Conservation (phyloP, 2,797 vertebrate species). For the Podarcis siculus region DNA sequence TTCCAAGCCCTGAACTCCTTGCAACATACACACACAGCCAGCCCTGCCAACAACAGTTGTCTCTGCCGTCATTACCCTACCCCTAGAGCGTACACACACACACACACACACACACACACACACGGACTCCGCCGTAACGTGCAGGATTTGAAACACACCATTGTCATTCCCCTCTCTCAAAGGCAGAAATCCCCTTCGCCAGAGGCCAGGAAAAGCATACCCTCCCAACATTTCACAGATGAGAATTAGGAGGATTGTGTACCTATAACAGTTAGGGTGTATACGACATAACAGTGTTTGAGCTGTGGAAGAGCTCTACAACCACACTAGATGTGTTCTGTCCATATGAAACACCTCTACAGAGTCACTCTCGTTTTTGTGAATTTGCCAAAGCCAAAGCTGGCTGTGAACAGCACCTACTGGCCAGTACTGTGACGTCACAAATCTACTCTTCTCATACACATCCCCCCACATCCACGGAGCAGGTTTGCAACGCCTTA, state of each 20-base stretch:
- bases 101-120: neutral
- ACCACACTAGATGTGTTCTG: neutral
- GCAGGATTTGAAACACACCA: neutral
- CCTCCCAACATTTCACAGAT: neutral
- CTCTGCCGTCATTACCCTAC: neutral
- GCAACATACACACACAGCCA: neutral
- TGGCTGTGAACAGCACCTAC: neutral
- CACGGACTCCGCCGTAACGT: neutral
- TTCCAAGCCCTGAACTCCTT: constrained; percentile 19
- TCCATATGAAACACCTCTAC: neutral
- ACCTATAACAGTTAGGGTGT: neutral
- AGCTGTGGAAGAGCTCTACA: neutral
- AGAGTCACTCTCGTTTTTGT: neutral
- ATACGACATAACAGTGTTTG: neutral
- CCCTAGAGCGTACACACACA: neutral
- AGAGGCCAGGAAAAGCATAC: neutral
- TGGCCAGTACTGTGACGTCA: too few relatives aligned
- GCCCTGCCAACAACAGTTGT: constrained; percentile 15
- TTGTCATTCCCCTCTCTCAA: neutral
- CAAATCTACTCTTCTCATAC: neutral
- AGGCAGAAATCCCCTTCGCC: neutral
- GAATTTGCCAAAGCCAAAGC: neutral
- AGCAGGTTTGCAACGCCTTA: neutral
- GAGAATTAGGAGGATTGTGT: neutral
- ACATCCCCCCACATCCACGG: neutral